phyloP scores from a whole-genome alignment of 2,888 invertebrate genomes.

The Ceriagrion tenellum region DNA sequence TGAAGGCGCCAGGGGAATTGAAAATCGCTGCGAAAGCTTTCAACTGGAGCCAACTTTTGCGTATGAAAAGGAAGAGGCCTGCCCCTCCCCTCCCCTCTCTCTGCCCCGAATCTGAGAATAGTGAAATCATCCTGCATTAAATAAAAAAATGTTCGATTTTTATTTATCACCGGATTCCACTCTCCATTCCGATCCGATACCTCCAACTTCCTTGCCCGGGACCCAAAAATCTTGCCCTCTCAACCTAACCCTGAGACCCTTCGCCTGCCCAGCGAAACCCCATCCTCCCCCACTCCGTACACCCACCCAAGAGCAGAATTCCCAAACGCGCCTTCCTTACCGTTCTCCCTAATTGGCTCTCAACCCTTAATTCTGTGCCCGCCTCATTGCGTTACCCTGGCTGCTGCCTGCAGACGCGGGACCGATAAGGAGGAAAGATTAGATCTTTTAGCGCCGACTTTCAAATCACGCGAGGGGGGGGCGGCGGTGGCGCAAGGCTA shows the following conservation, averaged over 20 bases:
- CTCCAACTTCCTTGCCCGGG: neutral
- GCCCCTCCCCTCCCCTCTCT: no score
- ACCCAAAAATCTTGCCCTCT: neutral
- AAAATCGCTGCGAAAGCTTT: neutral
- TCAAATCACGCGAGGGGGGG: slow-evolving; percentile 42
- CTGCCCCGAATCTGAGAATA: neutral
- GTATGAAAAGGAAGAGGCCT: neutral
- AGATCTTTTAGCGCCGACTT: slow-evolving; percentile 44
- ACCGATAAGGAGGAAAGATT: slow-evolving; percentile 29
- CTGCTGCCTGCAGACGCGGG: neutral
- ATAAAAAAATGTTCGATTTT: neutral
- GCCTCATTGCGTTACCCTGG: neutral
- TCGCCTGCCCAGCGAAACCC: no score
- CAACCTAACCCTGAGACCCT: no score
- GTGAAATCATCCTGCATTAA: neutral
- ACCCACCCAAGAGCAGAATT: neutral
- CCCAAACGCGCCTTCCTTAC: neutral
- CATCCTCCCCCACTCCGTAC: neutral
- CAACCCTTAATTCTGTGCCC: slow-evolving; percentile 6
- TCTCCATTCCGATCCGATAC: neutral
- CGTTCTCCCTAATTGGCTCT: neutral
- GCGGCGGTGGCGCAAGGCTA: neutral
- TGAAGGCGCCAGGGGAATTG: neutral
- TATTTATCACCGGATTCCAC: neutral
- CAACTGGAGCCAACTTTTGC: neutral